Percentiles rank a stretch among this genome's conserved stretches.
phyloP scores from a whole-genome alignment of 2,797 vertebrate genomes.

The Etheostoma nigrum region DNA sequence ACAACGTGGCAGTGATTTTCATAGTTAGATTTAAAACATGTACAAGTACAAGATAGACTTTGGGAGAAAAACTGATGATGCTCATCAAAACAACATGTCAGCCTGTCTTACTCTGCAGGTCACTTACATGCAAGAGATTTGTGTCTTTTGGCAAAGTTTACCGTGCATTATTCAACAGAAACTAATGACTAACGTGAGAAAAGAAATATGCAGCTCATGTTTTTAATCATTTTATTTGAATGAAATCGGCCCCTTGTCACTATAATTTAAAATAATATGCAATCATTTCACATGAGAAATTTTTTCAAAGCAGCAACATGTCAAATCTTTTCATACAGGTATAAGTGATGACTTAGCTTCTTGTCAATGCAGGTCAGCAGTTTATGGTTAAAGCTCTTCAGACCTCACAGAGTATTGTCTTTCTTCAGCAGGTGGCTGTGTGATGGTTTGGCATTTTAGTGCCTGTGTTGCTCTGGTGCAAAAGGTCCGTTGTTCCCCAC shows the following conservation, averaged over 20 bases:
- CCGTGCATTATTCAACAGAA: slow-evolving; percentile 6
- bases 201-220: slow-evolving; percentile 16
- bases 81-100: slow-evolving; percentile 21
- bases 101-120: background rate
- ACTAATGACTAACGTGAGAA: slow-evolving; percentile 31
- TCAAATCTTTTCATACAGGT: slow-evolving; percentile 10
- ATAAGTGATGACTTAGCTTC: slow-evolving; percentile 11
- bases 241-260: background rate
- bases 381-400: slow-evolving; percentile 37
- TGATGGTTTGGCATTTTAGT: slow-evolving; percentile 69
- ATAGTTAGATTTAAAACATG: background rate
- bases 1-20: background rate
- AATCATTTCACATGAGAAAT: background rate
- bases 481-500: slow-evolving; percentile 53
- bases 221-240: slow-evolving; percentile 17
- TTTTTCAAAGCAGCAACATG: slow-evolving; percentile 1
- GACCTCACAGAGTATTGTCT: slow-evolving; percentile 72
- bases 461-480: slow-evolving; percentile 47
- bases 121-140: background rate
- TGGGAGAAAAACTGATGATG: background rate
- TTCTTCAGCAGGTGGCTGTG: slow-evolving; percentile 74
- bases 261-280: slow-evolving; percentile 20
- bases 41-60: background rate
- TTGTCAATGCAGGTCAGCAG: slow-evolving; percentile 8
- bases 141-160: slow-evolving; percentile 4